Base-by-base conservation (phyloP, 1,140 invertebrate species). In the Nomia melanderi region DNA sequence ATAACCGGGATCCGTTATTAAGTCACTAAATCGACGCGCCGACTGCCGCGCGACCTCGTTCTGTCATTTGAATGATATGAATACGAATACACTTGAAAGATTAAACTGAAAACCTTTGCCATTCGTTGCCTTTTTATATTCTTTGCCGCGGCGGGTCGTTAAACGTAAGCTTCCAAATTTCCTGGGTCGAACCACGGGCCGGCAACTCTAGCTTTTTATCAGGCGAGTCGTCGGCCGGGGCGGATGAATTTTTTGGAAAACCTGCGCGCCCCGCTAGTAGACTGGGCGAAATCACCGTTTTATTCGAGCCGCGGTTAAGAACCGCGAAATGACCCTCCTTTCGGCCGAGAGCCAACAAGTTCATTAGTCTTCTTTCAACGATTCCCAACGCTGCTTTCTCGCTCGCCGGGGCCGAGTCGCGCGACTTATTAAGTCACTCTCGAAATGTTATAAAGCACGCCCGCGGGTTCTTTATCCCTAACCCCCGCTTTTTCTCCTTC, bases 321-420 rank as follows among this genome's bases (percentile, higher is more conserved):
- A 66, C 25, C 50, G 54, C 64, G 53, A 75, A 75, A 75, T 75
- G 73, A 67, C 64, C 54, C 64, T 57, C 29, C 65, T 67, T 57
- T 75, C 73, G 73, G 64, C 73, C 63, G 39, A 27, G 64, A 75
- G 73, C 73, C 73, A 75, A 75, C 73, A 75, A 67, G 73, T 59
- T 75, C 73, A 67, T 75, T 75, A 75, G 73, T 67, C 63, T 67
- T 67, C 73, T 75, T 75, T 75, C 73, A 75, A 53, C 63, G 62
- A 75, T 67, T 67, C 64, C n/a, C 64, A 36, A 27, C 53, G 62
- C 64, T 44, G 53, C 36, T 67, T 67, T 11, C 53, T 59, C 53
- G 64, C 73, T 67, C 36, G 50, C 5, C 20, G 64, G 33, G 53
- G 5, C 73, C 27, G 36, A 57, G 29, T 75, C 64, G 36, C 54